These are phyloP conservation scores for Gonioctena quinquepunctata DNA, from an alignment of 1,140 invertebrate genomes.

Conservation along the genomic window DNA sequence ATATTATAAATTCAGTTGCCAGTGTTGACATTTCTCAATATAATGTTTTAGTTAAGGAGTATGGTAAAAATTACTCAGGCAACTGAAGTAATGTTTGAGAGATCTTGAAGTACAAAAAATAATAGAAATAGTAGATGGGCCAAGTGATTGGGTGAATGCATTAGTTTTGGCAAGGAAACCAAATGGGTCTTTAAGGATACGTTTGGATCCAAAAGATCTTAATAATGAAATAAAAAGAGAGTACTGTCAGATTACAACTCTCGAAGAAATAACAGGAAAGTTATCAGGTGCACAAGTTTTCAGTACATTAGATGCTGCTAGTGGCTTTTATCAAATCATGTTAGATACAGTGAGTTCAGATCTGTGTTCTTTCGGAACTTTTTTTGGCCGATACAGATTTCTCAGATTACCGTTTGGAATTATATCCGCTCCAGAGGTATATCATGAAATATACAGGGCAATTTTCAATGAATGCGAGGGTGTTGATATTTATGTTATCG, in stretches of 20 bases:
- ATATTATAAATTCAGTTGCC: not conserved
- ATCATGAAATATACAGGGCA: conserved; percentile 26
- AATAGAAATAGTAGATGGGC: too few relatives aligned
- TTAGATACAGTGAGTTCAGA: conserved; percentile 50
- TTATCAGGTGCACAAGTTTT: too few relatives aligned
- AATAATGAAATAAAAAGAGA: conserved; percentile 55
- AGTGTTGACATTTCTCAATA: not conserved
- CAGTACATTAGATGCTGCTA: too few relatives aligned
- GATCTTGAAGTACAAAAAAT: too few relatives aligned
- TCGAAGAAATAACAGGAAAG: conserved; percentile 49
- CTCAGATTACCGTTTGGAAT: conserved; percentile 51
- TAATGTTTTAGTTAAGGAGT: conserved; percentile 1
- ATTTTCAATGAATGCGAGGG: conserved; percentile 25
- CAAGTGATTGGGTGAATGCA: too few relatives aligned
- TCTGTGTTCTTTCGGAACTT: conserved; percentile 57
- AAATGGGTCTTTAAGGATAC: conserved; percentile 52
- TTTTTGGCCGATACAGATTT: conserved; percentile 55
- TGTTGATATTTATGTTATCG: conserved; percentile 31
- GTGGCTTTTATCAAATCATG: conserved; percentile 56
- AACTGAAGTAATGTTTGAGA: conserved; percentile 46
- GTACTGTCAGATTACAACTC: conserved; percentile 53
- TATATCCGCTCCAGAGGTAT: conserved; percentile 33
- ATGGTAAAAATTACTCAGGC: not conserved
- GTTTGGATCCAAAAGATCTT: conserved; percentile 56
- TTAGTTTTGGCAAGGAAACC: conserved; percentile 53